Conservation (phyloP, 2,888 invertebrate genomes). For the Cylindroiulus punctatus region DNA sequence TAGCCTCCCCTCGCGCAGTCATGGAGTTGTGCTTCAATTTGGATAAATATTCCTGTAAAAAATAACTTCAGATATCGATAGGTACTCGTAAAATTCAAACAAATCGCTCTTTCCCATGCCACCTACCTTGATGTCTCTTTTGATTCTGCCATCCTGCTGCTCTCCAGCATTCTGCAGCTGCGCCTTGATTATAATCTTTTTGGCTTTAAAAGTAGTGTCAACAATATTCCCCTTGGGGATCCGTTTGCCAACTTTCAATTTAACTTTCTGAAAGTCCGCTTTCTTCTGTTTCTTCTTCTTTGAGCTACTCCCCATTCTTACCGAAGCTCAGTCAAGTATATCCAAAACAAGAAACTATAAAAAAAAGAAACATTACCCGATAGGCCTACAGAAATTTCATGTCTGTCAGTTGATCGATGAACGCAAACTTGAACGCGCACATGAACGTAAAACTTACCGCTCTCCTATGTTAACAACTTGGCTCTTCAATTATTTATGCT, state of each 20-base stretch:
- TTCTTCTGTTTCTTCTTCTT: conserved; percentile 80
- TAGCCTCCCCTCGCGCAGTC: conserved; percentile 17
- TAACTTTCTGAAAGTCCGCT: conserved; percentile 88
- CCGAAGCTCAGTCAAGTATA: no score
- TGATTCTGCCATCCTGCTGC: background rate
- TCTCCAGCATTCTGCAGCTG: conserved; percentile 47
- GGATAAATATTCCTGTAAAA: conserved; percentile 36
- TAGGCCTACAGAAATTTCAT: no score
- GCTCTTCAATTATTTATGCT: no score
- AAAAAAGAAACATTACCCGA: no score
- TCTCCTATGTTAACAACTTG: no score
- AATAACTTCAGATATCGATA: background rate
- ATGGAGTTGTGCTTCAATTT: conserved; percentile 47
- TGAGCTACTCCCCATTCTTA: conserved; percentile 64
- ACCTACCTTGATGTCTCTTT: conserved; percentile 46
- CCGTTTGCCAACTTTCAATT: conserved; percentile 82
- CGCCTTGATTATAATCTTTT: conserved; percentile 78
- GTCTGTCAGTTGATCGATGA: no score
- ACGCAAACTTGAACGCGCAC: no score
- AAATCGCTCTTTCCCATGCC: background rate
- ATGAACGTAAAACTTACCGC: no score
- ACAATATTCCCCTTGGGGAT: conserved; percentile 91
- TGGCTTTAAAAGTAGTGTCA: conserved; percentile 86
- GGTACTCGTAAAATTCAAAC: background rate
- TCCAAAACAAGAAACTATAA: no score